Conservation (phyloP, 1,140 invertebrate species). For the Sesamia nonagrioides region DNA sequence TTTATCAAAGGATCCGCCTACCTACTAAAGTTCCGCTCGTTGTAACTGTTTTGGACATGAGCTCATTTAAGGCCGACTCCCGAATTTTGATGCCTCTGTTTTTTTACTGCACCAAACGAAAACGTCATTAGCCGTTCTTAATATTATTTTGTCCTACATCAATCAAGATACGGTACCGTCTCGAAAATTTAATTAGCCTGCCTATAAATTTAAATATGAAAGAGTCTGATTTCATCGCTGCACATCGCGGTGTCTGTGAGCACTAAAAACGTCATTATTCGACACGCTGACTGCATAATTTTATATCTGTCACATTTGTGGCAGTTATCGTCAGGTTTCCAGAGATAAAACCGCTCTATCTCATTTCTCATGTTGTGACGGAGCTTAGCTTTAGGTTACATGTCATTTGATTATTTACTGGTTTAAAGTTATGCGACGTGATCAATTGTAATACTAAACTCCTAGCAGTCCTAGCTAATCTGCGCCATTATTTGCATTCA, state of each 20-base stretch:
- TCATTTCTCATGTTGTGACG: constrained; percentile 27
- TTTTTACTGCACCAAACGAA: constrained; percentile 39
- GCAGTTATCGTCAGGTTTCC: constrained; percentile 48
- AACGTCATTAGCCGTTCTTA: constrained; percentile 39
- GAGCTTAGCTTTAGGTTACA: constrained; percentile 29
- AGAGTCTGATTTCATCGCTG: constrained; percentile 44
- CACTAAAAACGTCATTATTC: constrained; percentile 57
- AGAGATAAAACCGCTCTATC: constrained; percentile 33
- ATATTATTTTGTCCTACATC: constrained; percentile 56
- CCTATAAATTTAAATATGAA: constrained; percentile 55
- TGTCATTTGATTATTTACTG: constrained; percentile 25
- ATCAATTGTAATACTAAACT: constrained; percentile 18
- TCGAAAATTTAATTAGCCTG: constrained; percentile 58
- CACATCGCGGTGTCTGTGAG: constrained; percentile 26
- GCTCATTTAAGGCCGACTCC: constrained; percentile 54
- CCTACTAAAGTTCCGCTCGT: constrained; percentile 45
- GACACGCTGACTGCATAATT: constrained; percentile 53
- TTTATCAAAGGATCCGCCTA: constrained; percentile 75
- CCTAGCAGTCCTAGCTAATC: background rate
- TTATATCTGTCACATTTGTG: constrained; percentile 53
- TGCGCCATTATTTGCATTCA: background rate
- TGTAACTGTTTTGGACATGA: constrained; percentile 63
- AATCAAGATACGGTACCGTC: constrained; percentile 56
- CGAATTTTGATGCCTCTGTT: constrained; percentile 40
- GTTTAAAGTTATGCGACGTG: constrained; percentile 2